Base-by-base conservation (phyloP, 2,888 invertebrate species). In the Diarsia rubi region DNA sequence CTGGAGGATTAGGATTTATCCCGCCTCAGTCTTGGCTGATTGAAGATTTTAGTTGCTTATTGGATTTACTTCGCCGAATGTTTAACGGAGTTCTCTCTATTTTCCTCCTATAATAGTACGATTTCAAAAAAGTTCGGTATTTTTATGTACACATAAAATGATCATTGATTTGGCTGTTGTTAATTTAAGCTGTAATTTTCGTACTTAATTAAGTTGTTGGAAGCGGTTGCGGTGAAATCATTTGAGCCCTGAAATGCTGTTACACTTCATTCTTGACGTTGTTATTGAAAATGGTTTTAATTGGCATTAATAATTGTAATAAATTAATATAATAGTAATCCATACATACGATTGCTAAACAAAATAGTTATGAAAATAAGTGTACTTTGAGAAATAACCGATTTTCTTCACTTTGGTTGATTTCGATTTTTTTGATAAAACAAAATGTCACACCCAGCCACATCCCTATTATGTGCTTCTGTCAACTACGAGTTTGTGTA, bases 381-480 rank as follows among this genome's bases (percentile, higher is more conserved):
- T 44, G 5, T 44, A 57, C 8, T 16, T 1, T 31, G 1, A 59
- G 59, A 31, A 59, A 19, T 37, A 37, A 37, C 8, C 59, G 27
- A 19, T 9, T 31, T 59, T 27, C 9, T 14, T 8, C 37, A 16
- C 16, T 24, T 24, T 24, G 6, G 27, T 27, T 16, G 16, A 14
- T 12, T 45, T 16, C 59, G 19, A 44, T 72, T 72, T 73, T 44
- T 11, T 21, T 31, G 31, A 19, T 74, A 21, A 31, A 37, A 79
- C n/a, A 49, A 44, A 63, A 21, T 47, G 31, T 74, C 62, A 49
- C 47, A 63, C 31, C 62, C 54, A 63, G 31, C 24, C 21, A 6
- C 74, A 80, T 47, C 63, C 54, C 63, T 77, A 63, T 63, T 80
- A 63, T 24, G n/a, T n/a, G n/a, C n/a, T n/a, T n/a, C n/a, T n/a